Conservation (phyloP, 2,797 vertebrate genomes). For the Hippopotamyrus pictus region DNA sequence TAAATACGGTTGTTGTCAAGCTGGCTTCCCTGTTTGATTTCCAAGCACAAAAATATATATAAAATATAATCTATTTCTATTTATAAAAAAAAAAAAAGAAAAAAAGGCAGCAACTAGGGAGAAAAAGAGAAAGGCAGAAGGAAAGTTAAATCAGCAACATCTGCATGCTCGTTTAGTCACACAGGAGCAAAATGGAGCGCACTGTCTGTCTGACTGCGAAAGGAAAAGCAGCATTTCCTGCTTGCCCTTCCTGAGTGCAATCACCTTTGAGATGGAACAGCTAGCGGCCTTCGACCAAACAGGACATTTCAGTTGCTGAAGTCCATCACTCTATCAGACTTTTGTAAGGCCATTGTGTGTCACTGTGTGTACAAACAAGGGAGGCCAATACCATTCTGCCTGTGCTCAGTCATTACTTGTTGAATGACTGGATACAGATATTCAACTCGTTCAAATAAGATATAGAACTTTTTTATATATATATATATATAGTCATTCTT, state of each 20-base stretch:
- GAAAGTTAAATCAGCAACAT: slow-evolving; percentile 44
- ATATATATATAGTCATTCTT: not conserved
- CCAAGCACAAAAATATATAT: slow-evolving; percentile 53
- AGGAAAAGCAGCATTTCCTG: not conserved
- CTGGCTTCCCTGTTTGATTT: slow-evolving; percentile 52
- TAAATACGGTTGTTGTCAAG: slow-evolving; percentile 41
- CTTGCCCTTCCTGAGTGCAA: not conserved
- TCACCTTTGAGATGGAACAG: not conserved
- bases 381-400: not conserved
- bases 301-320: not conserved
- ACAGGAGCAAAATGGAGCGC: not conserved
- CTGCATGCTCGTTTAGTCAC: slow-evolving; percentile 30
- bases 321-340: slow-evolving; percentile 3
- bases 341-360: not conserved
- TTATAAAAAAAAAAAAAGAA: slow-evolving; percentile 43
- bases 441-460: not conserved
- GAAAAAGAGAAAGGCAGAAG: slow-evolving; percentile 36
- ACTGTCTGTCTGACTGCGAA: not conserved
- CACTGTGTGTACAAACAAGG: not conserved
- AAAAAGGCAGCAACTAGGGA: slow-evolving; percentile 61
- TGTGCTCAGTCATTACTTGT: not conserved
- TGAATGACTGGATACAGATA: not conserved
- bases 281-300: not conserved
- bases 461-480: not conserved
- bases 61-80: slow-evolving; percentile 65